Percentiles rank a stretch among this genome's conserved stretches.
Evolutionary conservation across 2,113 vertebrate species (phyloP).

Genomic region (Crocuta crocuta): DNA sequence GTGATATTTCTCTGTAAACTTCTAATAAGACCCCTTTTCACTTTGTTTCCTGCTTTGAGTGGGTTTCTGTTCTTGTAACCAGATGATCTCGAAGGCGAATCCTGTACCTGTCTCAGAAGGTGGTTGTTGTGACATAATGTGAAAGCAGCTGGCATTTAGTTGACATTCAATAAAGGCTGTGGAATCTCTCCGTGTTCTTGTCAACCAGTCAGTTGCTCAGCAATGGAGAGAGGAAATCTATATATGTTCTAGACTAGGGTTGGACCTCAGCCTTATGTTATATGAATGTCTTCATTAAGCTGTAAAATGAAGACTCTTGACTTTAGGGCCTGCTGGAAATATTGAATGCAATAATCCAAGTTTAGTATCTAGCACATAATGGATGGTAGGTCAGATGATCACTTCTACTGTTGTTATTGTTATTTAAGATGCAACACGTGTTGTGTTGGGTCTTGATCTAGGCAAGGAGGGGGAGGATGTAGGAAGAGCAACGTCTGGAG

Average conservation of each 20-base stretch:
- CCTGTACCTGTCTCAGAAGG: constrained; percentile 62
- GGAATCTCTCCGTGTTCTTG: not conserved
- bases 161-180: constrained; percentile 53
- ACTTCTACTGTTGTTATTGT: not conserved
- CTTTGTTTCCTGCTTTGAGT: not conserved
- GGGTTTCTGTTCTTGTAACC: constrained; percentile 40
- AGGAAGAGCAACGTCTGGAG: not conserved
- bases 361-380: not conserved
- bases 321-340: not conserved
- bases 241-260: not conserved
- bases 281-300: not conserved
- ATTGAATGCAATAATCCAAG: not conserved
- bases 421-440: not conserved
- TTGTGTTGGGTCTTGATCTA: not conserved
- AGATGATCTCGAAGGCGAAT: constrained; percentile 46
- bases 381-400: not conserved
- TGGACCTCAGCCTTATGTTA: not conserved
- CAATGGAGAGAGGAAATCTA: constrained; percentile 32
- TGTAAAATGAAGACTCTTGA: not conserved
- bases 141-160: constrained; percentile 53
- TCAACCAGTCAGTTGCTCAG: constrained; percentile 44
- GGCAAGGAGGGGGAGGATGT: not conserved
- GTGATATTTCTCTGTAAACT: not conserved
- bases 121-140: constrained; percentile 69
- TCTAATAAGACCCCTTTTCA: not conserved